Base-by-base conservation (phyloP, 2,113 vertebrate genomes). In the Caretta caretta region DNA sequence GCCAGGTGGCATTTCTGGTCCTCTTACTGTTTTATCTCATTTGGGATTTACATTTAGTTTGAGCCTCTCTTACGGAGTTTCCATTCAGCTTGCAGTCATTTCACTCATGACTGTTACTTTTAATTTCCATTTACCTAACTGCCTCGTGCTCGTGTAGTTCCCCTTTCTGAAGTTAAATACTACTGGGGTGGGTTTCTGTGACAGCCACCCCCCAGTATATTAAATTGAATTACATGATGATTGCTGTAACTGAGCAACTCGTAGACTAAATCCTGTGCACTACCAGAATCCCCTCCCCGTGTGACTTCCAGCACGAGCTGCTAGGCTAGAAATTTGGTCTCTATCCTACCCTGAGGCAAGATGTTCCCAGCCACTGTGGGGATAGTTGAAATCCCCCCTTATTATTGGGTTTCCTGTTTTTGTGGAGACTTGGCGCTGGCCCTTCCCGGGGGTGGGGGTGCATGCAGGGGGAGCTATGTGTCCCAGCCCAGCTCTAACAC, bases 401-500 rank as follows among this genome's bases (percentile, higher is more conserved):
- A 7, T 19, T 19, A 1, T 10, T 57, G 25, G 56, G 56, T 27
- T 57, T 57, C 10, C 25, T 57, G 24, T 25, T 10, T 27, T 27
- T 5, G 57, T 11, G 57, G 27, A 14, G 49, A 46, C 51, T 53
- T 3, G 51, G 51, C 17, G 6, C 17, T 6, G 51, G 17, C 51
- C 19, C 3, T 22, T 79, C 22, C 25, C 12, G 6, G 14, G 48
- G 27, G 7, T 1, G 9, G 14, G 10, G 2, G 25, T 20, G 49
- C 48, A 49, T 6, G 8, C 8, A 20, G 50, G 38, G 16, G 9
- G 75, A 22, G 8, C 38, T 46, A 11, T 46, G 80, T 2, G 8
- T 12, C 4, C 9, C 10, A 22, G 24, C 0, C 0, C 0, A 0
- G 14, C 2, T 2, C 87, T 95, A 50, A 89, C 14, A 9, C 81